These are phyloP conservation scores for Drosophila falleni DNA, from an alignment of 2,888 invertebrate species.

Conservation along the genomic window DNA sequence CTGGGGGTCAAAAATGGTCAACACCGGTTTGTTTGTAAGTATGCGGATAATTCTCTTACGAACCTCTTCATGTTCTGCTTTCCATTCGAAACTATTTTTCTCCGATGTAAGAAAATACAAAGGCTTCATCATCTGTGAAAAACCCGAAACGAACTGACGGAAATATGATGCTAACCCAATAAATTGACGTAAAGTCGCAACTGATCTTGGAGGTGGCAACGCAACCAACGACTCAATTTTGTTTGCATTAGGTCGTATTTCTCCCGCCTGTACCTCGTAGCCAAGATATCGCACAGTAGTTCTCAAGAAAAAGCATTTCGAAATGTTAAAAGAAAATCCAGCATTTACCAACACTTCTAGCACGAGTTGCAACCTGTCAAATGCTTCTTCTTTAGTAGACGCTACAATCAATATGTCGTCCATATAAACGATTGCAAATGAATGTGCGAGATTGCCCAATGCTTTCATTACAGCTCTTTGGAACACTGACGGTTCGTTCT, in stretches of 20 bases:
- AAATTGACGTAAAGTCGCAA: constrained; percentile 13
- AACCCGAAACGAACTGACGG: constrained; percentile 13
- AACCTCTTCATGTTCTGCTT: too few relatives aligned
- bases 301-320: too few relatives aligned
- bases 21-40: too few relatives aligned
- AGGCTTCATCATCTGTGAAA: constrained; percentile 11
- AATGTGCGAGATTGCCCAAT: not conserved
- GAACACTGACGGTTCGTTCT: constrained; percentile 6
- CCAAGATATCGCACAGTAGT: not conserved
- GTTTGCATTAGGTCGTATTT: not conserved
- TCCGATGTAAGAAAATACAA: constrained; percentile 17
- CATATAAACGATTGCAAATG: constrained; percentile 5
- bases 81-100: constrained; percentile 14
- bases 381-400: not conserved
- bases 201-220: constrained; percentile 7
- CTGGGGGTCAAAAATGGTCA: too few relatives aligned
- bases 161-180: constrained; percentile 25
- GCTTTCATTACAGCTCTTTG: too few relatives aligned
- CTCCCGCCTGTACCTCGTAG: not conserved
- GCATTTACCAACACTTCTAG: not conserved
- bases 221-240: constrained; percentile 1
- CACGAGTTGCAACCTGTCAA: not conserved
- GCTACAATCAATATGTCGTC: constrained; percentile 4
- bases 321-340: constrained; percentile 10
- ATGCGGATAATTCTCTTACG: too few relatives aligned